Conservation (phyloP, 2,113 vertebrate species). For the Tenrec ecaudatus region DNA sequence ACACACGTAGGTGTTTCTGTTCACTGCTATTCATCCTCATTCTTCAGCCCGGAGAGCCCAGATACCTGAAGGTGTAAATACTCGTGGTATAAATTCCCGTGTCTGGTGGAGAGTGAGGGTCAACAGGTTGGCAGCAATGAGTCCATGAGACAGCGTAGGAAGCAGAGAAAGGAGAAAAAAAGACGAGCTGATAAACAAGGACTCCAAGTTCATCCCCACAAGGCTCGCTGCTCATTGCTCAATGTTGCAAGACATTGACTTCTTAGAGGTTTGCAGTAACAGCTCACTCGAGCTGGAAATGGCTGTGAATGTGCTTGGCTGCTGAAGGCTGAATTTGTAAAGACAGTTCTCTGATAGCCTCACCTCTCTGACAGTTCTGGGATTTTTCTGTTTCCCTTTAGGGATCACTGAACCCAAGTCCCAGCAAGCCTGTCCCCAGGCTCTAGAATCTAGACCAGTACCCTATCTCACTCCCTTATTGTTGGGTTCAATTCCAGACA, state of each 20-base stretch:
- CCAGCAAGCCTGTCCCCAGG: slow-evolving; percentile 5
- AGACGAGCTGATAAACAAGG: slow-evolving; percentile 77
- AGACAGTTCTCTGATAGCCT: slow-evolving; percentile 69
- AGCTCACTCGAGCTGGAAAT: slow-evolving; percentile 76
- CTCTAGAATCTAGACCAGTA: neutral
- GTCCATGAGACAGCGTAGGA: slow-evolving; percentile 64
- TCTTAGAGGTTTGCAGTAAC: slow-evolving; percentile 76
- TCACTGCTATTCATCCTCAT: slow-evolving; percentile 28
- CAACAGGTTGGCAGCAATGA: slow-evolving; percentile 61
- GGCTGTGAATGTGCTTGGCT: slow-evolving; percentile 65
- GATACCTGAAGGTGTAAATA: slow-evolving; percentile 57
- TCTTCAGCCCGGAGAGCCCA: slow-evolving; percentile 52
- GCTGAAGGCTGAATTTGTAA: slow-evolving; percentile 72
- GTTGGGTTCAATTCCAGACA: neutral
- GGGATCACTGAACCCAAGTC: neutral
- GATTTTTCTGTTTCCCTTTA: slow-evolving; percentile 33
- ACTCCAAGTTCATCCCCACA: slow-evolving; percentile 76
- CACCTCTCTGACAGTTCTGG: slow-evolving; percentile 66
- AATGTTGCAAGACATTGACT: slow-evolving; percentile 78
- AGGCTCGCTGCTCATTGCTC: slow-evolving; percentile 80
- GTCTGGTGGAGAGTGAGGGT: slow-evolving; percentile 50
- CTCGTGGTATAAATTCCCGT: slow-evolving; percentile 46
- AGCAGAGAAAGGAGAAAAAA: slow-evolving; percentile 34
- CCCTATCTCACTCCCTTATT: neutral
- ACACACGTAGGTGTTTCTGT: neutral